Conservation (phyloP, 2,888 invertebrate species). For the Brachynemurus nebulosus region DNA sequence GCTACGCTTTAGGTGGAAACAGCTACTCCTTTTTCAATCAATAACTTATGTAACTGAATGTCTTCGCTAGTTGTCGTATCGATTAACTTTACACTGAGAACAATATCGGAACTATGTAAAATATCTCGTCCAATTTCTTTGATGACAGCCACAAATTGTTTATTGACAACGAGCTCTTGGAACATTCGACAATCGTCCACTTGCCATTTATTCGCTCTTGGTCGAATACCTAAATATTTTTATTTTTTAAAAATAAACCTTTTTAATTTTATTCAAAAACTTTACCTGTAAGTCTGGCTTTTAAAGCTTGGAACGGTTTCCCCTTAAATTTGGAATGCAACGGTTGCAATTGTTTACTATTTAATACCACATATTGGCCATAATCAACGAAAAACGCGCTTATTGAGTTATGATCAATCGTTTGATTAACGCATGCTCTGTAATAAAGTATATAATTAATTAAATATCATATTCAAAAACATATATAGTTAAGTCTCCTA, state of each 20-base stretch:
- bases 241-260: not conserved
- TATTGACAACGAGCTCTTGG: constrained; percentile 53
- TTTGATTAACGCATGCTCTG: constrained; percentile 40
- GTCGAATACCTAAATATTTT: constrained; percentile 22
- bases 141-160: constrained; percentile 54
- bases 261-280: not conserved
- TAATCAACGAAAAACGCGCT: constrained; percentile 50
- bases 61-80: constrained; percentile 56
- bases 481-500: too few relatives aligned
- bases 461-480: too few relatives aligned
- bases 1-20: constrained; percentile 7
- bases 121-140: constrained; percentile 46
- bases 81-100: constrained; percentile 52
- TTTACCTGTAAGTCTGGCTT: constrained; percentile 46
- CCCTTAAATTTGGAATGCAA: constrained; percentile 39
- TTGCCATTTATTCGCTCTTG: constrained; percentile 42
- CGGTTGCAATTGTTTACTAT: constrained; percentile 39
- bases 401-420: constrained; percentile 38
- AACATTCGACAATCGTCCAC: constrained; percentile 61
- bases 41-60: constrained; percentile 47
- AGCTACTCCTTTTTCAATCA: constrained; percentile 43
- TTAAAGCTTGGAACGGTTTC: constrained; percentile 50
- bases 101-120: constrained; percentile 42
- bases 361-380: constrained; percentile 43
- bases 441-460: too few relatives aligned